Conservation (phyloP, 2,888 invertebrate genomes). For the Rhopalosiphum nymphaeae region DNA sequence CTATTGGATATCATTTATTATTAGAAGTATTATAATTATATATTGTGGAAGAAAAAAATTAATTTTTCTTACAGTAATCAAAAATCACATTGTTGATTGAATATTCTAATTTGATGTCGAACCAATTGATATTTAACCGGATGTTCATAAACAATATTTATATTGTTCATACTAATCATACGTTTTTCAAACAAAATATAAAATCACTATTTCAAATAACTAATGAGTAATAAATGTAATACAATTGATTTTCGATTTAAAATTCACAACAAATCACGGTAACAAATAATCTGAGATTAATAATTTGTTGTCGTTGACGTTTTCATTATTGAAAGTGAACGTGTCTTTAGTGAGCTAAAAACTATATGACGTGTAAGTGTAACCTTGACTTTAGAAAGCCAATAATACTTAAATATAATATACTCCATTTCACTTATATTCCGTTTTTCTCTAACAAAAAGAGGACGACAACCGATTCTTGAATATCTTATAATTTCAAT, state of each 20-base stretch:
- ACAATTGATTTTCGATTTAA: not conserved
- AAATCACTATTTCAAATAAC: not conserved
- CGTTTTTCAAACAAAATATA: not conserved
- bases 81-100: not conserved
- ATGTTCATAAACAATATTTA: not conserved
- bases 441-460: not conserved
- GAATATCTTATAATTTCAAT: not conserved
- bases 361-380: not conserved
- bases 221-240: not conserved
- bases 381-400: conserved; percentile 38
- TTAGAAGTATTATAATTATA: not conserved
- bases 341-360: not conserved
- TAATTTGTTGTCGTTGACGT: not conserved
- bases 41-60: not conserved
- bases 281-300: not conserved
- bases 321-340: not conserved
- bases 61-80: not conserved
- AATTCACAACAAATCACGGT: not conserved
- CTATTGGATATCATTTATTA: not conserved
- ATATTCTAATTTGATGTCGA: not conserved
- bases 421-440: not conserved
- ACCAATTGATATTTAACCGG: not conserved
- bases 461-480: not conserved
- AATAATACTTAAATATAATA: not conserved
- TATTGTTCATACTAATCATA: not conserved